phyloP scores from a whole-genome alignment of 2,888 invertebrate genomes.

The Thera obeliscata region DNA sequence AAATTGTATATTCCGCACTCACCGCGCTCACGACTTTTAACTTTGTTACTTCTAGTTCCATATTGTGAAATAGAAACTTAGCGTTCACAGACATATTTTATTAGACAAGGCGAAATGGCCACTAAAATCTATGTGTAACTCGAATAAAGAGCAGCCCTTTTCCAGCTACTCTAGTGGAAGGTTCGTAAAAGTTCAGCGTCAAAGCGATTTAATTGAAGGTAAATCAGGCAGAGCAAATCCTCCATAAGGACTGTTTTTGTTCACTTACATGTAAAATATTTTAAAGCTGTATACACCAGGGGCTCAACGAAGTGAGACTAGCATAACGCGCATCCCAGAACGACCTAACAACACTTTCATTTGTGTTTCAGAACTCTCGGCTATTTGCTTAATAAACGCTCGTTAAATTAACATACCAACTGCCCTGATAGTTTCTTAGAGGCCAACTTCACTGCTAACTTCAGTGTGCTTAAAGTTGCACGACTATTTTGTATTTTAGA shows the following conservation, averaged over 20 bases:
- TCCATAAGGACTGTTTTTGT: slow-evolving; percentile 48
- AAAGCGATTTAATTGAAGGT: slow-evolving; percentile 54
- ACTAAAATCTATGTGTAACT: neutral
- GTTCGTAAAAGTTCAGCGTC: slow-evolving; percentile 45
- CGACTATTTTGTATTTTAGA: slow-evolving; percentile 8
- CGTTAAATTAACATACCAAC: slow-evolving; percentile 59
- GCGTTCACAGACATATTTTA: neutral
- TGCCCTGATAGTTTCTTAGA: slow-evolving; percentile 50
- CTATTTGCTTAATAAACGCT: slow-evolving; percentile 61
- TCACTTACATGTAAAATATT: slow-evolving; percentile 48
- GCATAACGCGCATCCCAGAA: slow-evolving; percentile 48
- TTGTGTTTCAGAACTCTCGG: slow-evolving; percentile 57
- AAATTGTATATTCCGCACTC: slow-evolving; percentile 40
- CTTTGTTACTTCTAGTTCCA: slow-evolving; percentile 34
- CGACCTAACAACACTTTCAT: slow-evolving; percentile 57
- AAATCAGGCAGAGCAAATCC: slow-evolving; percentile 50
- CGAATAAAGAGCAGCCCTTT: slow-evolving; percentile 35
- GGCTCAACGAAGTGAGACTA: slow-evolving; percentile 51
- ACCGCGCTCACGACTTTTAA: slow-evolving; percentile 42
- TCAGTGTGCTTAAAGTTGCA: slow-evolving; percentile 30
- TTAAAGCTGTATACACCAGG: slow-evolving; percentile 44
- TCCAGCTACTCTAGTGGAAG: slow-evolving; percentile 43
- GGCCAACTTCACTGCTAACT: slow-evolving; percentile 36
- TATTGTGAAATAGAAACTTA: slow-evolving; percentile 11
- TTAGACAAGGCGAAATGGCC: neutral